These are phyloP conservation scores for Gymnoscopelus braueri DNA, from an alignment of 2,797 vertebrate genomes.

Conservation along the genomic window DNA sequence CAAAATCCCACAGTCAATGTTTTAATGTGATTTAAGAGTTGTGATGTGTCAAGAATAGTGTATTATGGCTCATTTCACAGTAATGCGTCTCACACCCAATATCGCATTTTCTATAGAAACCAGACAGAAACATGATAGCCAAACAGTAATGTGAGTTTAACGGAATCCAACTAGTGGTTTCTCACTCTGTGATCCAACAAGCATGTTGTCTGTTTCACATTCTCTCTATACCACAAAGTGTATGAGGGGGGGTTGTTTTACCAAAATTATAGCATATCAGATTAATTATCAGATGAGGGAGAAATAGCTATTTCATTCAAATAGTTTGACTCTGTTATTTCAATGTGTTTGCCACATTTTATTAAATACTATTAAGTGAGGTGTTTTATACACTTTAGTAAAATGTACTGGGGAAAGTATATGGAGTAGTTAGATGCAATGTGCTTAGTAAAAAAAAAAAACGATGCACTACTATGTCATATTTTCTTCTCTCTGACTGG, in stretches of 20 bases:
- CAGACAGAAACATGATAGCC: constrained; percentile 72
- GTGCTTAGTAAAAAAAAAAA: too few relatives aligned
- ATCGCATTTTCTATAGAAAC: constrained; percentile 49
- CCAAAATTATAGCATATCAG: constrained; percentile 64
- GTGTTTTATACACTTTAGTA: too few relatives aligned
- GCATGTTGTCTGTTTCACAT: constrained; percentile 11
- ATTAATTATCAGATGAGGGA: constrained; percentile 55
- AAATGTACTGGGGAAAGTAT: too few relatives aligned
- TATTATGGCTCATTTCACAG: constrained; percentile 54
- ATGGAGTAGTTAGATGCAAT: too few relatives aligned
- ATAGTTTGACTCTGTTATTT: too few relatives aligned
- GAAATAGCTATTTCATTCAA: constrained; percentile 53
- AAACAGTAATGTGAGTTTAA: constrained; percentile 74
- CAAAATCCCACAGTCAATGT: not conserved
- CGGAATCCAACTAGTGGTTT: constrained; percentile 50
- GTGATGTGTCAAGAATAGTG: constrained; percentile 36
- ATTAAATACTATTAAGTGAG: not conserved
- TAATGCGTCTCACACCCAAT: constrained; percentile 46
- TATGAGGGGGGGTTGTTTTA: constrained; percentile 46
- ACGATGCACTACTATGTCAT: too few relatives aligned
- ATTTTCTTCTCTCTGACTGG: not conserved
- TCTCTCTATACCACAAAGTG: too few relatives aligned
- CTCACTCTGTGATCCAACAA: constrained; percentile 37
- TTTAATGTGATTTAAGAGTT: not conserved
- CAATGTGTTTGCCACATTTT: constrained; percentile 35